Conservation (phyloP, 2,113 vertebrate genomes). For the Puffinus mauretanicus region DNA sequence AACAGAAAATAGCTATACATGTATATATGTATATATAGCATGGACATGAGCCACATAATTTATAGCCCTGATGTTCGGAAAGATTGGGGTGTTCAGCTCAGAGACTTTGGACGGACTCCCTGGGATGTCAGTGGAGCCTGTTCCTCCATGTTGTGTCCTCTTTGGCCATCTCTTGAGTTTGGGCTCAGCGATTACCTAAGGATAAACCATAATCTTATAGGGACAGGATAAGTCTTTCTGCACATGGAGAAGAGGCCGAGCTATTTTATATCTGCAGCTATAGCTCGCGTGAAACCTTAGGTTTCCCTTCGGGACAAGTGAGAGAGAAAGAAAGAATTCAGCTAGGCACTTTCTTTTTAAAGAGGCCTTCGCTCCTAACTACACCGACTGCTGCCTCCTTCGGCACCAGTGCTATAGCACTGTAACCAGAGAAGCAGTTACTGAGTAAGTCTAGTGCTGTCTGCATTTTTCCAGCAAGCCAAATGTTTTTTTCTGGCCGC, state of each 20-base stretch:
- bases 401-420: neutral
- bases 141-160: neutral
- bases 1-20: neutral
- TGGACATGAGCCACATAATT: neutral
- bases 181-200: fast-evolving
- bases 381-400: neutral
- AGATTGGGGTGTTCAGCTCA: neutral
- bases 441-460: neutral
- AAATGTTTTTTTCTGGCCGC: neutral
- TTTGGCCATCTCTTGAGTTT: neutral
- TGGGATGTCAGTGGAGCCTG: neutral
- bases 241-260: neutral
- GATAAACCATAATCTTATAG: neutral
- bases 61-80: neutral
- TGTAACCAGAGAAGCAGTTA: neutral
- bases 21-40: neutral
- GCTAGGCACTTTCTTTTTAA: neutral
- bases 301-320: neutral
- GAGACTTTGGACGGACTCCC: neutral
- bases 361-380: neutral
- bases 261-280: neutral
- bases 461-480: neutral
- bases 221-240: neutral
- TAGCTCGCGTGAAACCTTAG: neutral
- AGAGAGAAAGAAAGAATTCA: neutral